phyloP scores from a whole-genome alignment of 2,113 vertebrate genomes.

The Ochotona princeps region DNA sequence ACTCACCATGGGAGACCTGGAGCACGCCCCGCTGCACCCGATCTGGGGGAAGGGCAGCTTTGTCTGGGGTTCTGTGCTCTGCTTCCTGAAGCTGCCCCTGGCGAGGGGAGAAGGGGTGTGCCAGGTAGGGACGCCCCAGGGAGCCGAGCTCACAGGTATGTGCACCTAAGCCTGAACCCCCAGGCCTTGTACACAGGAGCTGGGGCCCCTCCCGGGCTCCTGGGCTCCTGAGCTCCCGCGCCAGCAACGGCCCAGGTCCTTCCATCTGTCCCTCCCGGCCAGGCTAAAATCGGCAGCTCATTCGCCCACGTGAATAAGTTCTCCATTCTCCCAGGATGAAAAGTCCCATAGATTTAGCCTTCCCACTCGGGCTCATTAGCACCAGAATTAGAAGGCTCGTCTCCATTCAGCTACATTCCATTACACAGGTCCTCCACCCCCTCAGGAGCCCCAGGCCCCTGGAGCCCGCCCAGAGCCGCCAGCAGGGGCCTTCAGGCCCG shows the following conservation, averaged over 20 bases:
- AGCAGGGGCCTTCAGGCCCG: not conserved
- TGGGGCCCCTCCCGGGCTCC: not conserved
- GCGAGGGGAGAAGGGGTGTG: too few relatives aligned
- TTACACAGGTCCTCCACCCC: not conserved
- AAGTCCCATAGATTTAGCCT: not conserved
- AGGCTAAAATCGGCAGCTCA: not conserved
- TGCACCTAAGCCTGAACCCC: rapidly evolving
- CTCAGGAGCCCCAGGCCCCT: not conserved
- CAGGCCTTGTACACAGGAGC: rapidly evolving
- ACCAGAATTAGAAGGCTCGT: conserved; percentile 38
- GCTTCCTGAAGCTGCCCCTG: not conserved
- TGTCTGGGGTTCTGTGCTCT: not conserved
- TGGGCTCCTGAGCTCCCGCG: not conserved
- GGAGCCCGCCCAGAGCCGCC: not conserved
- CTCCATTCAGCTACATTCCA: not conserved
- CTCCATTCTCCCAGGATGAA: not conserved
- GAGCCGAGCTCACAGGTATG: too few relatives aligned
- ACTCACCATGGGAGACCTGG: not conserved
- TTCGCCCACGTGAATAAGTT: rapidly evolving
- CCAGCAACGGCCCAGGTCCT: too few relatives aligned
- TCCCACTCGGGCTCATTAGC: not conserved
- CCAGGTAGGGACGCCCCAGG: too few relatives aligned
- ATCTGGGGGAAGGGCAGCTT: not conserved
- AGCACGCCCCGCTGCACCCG: not conserved
- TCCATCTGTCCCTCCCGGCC: not conserved